phyloP scores from a whole-genome alignment of 2,797 vertebrate species.

The Lycodopsis pacificus region DNA sequence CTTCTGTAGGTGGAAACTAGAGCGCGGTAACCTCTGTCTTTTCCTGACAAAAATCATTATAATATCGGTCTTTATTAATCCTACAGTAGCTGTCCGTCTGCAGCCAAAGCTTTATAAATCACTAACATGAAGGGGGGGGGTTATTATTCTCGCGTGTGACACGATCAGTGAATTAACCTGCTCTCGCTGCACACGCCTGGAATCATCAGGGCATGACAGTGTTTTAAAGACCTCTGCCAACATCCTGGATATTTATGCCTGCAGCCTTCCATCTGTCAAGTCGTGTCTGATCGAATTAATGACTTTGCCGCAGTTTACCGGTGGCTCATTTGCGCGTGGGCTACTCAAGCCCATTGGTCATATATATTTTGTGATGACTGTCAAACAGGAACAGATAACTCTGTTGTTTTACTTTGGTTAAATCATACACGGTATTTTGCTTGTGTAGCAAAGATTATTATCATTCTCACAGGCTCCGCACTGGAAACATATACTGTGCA shows the following conservation, averaged over 20 bases:
- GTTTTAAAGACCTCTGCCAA: conserved; percentile 39
- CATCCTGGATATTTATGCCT: conserved; percentile 34
- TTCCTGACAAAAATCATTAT: not conserved
- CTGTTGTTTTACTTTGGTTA: conserved; percentile 1
- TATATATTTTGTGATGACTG: conserved; percentile 21
- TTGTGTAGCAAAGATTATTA: not conserved
- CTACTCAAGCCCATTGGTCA: not conserved
- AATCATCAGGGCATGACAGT: conserved; percentile 14
- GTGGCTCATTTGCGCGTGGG: conserved; percentile 32
- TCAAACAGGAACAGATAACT: not conserved
- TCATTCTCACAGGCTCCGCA: not conserved
- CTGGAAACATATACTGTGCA: not conserved
- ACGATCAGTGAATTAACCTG: conserved; percentile 25
- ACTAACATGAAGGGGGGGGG: not conserved
- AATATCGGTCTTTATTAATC: conserved; percentile 9
- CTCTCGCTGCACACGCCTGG: conserved; percentile 5
- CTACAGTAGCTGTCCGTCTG: not conserved
- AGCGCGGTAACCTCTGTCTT: conserved; percentile 5
- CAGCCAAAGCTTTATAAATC: conserved; percentile 1
- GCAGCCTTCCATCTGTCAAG: conserved; percentile 4
- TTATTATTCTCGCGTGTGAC: not conserved
- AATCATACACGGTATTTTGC: not conserved
- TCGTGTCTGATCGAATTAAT: conserved; percentile 40
- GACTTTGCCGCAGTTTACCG: conserved; percentile 30
- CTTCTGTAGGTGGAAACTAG: not conserved